Evolutionary conservation across 2,113 vertebrate species (phyloP), one percentile per base, ranked within the genome.

Genomic region (Sinosuthora webbiana): DNA sequence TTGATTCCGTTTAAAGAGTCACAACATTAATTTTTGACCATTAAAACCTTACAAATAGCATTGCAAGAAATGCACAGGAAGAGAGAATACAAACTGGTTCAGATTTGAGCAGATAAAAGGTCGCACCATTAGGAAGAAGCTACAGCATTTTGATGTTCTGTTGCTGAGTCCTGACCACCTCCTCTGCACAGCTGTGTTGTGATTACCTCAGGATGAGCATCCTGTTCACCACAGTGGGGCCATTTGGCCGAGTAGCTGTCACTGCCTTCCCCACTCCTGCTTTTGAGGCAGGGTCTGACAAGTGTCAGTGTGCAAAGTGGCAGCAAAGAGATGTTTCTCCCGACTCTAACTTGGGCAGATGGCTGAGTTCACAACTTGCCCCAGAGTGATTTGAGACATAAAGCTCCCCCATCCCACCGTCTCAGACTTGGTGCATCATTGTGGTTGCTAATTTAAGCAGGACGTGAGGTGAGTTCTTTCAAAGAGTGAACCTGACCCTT

Each of bases 401-500:
- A 92, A 93, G 84, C 49, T 77, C 73, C 56, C 78, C 50, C 47
- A 31, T 86, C 71, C 45, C 3, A 6, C 71, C 11, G 3, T 79
- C 64, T 67, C 59, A 1, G 0, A 44, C 37, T 88, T 39, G 10
- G 28, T 56, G 76, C 60, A 49, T 96, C 94, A 92, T 74, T 92
- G 92, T 79, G 71, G 81, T 75, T 83, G 75, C 64, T 95, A 96
- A 96, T 94, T 86, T 89, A 64, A 83, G 60, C 0, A 0, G 83
- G 75, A 96, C 0, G 5, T 94, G 78, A 94, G 85, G 87, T 81
- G 80, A 97, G 88, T 93, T 82, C 83, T 90, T 83, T 96, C 88
- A 78, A 90, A 92, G 90, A 90, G 35, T 79, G 87, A 94, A 68
- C 68, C 71, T 95, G 95, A 95, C 96, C 95, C 69, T 78, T 88